Conservation (phyloP, 1,140 invertebrate species). For the Aphelenchoides fujianensis region DNA sequence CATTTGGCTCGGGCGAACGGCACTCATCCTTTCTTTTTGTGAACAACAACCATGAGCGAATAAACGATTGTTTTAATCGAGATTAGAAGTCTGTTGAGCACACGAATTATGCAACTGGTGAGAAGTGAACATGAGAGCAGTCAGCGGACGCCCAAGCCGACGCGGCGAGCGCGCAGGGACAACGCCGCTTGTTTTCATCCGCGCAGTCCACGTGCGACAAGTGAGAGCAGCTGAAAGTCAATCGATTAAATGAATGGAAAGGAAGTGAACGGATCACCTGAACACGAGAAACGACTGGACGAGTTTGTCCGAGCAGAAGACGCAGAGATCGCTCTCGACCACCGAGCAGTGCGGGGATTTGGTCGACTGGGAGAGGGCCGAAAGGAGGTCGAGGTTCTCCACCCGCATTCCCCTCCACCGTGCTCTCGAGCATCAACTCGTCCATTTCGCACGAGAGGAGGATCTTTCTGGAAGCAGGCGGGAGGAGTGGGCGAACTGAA, state of each 20-base stretch:
- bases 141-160: background rate
- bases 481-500: background rate
- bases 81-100: background rate
- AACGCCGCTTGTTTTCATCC: background rate
- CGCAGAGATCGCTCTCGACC: background rate
- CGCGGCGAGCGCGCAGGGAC: conserved; percentile 8
- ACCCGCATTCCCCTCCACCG: background rate
- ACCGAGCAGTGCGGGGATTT: background rate
- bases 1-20: too few relatives aligned
- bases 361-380: background rate
- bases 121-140: background rate
- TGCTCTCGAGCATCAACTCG: conserved; percentile 3
- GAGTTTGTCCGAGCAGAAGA: background rate
- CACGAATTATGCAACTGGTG: background rate
- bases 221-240: conserved; percentile 16
- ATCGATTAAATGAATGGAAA: background rate
- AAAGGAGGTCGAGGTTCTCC: conserved; percentile 6
- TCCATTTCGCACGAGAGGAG: conserved; percentile 20
- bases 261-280: background rate
- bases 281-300: conserved; percentile 13
- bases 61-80: background rate
- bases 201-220: conserved; percentile 13
- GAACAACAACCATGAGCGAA: too few relatives aligned
- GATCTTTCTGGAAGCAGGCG: conserved; percentile 8
- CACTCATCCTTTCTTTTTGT: too few relatives aligned